These are phyloP conservation scores for Aldabrachelys gigantea DNA, from an alignment of 2,113 vertebrate species.

Conservation along the genomic window DNA sequence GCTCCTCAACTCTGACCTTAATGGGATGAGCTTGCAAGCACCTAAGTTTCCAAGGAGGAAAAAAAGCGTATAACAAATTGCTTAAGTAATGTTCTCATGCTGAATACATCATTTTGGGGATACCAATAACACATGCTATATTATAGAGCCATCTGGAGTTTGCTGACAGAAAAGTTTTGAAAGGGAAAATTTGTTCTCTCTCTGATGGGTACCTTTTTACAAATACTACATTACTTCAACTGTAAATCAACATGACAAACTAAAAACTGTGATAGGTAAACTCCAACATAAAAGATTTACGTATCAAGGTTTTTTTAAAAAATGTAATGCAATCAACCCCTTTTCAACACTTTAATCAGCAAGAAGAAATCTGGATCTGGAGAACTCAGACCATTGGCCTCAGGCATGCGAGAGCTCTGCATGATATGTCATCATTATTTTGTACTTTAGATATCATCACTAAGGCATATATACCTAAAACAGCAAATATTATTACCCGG, in stretches of 20 bases:
- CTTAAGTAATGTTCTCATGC: not conserved
- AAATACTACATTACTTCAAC: not conserved
- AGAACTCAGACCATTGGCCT: conserved; percentile 49
- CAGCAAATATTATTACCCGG: conserved; percentile 47
- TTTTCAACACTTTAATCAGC: conserved; percentile 44
- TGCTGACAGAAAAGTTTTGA: not conserved
- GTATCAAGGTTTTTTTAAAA: not conserved
- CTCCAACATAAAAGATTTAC: not conserved
- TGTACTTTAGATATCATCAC: conserved; percentile 58
- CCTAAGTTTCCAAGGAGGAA: not conserved
- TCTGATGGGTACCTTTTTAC: not conserved
- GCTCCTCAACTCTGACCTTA: not conserved
- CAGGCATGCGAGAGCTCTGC: conserved; percentile 65
- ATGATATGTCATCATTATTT: conserved; percentile 65
- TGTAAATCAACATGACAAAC: not conserved
- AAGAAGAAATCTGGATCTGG: conserved; percentile 40
- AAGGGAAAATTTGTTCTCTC: not conserved
- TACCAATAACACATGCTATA: not conserved
- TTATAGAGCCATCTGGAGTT: not conserved
- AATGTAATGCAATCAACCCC: not conserved
- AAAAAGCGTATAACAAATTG: not conserved
- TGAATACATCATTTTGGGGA: not conserved
- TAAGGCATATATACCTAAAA: conserved; percentile 50
- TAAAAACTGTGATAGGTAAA: not conserved
- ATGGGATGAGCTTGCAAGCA: not conserved